Conservation (phyloP, 2,113 vertebrate species). For the Cheilinus undulatus region DNA sequence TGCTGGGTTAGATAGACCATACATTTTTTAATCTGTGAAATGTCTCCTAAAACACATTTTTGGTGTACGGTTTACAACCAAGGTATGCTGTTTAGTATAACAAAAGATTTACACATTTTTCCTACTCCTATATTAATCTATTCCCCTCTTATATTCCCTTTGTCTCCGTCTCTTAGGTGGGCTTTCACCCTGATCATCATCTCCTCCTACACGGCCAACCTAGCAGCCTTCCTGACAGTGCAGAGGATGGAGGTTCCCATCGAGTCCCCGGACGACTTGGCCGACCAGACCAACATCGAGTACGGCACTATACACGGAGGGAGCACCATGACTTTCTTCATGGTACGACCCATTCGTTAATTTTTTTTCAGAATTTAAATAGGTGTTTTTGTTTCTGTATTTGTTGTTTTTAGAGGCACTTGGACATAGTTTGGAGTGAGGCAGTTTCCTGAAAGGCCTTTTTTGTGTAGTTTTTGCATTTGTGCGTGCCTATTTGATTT, state of each 20-base stretch:
- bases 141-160: background rate
- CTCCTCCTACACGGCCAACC: constrained; percentile 96
- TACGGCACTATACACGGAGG: constrained; percentile 95
- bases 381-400: background rate
- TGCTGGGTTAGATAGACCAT: background rate
- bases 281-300: constrained; percentile 96
- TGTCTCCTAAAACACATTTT: background rate
- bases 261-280: constrained; percentile 93
- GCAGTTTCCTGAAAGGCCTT: background rate
- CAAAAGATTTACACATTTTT: background rate
- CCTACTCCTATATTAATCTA: background rate
- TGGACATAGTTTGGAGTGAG: background rate
- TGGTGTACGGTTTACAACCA: background rate
- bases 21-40: background rate
- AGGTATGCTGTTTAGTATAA: background rate
- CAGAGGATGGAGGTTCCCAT: constrained; percentile 97
- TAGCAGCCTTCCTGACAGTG: constrained; percentile 95
- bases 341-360: constrained; percentile 77
- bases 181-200: constrained; percentile 97
- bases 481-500: constrained; percentile 27
- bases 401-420: background rate
- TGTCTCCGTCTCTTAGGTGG: constrained; percentile 85
- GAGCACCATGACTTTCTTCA: constrained; percentile 98
- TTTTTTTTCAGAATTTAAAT: too few relatives aligned
- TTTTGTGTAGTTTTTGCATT: constrained; percentile 4